These are phyloP conservation scores for Grammomys surdaster DNA, from an alignment of 2,113 vertebrate species.

Conservation along the genomic window DNA sequence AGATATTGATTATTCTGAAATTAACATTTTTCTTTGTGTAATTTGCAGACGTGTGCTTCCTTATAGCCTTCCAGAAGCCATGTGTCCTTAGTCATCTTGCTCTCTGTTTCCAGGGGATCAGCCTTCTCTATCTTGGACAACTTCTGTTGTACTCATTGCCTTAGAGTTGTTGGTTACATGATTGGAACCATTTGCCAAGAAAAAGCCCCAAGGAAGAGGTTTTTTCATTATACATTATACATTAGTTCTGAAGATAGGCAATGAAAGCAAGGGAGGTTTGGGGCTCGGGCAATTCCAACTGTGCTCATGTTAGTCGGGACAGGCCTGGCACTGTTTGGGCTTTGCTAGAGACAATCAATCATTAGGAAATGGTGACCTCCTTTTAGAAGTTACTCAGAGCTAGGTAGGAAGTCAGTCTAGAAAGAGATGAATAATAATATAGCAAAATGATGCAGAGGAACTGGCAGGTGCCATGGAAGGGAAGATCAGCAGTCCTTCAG, in stretches of 20 bases:
- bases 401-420: no score
- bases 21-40: not conserved
- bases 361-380: not conserved
- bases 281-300: not conserved
- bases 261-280: not conserved
- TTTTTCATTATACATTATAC: not conserved
- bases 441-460: not conserved
- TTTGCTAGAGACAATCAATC: not conserved
- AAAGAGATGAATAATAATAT: not conserved
- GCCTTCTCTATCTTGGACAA: not conserved
- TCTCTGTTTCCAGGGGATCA: not conserved
- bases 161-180: not conserved
- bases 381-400: not conserved
- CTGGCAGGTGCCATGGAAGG: not conserved
- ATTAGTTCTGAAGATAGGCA: not conserved
- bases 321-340: not conserved
- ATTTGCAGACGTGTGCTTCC: not conserved
- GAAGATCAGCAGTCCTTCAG: no score
- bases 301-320: not conserved
- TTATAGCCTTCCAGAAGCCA: not conserved
- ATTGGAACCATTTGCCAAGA: not conserved
- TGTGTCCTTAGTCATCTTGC: not conserved
- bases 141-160: not conserved
- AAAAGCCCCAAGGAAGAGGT: not conserved
- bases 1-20: constrained; percentile 12